Base-by-base conservation (phyloP, 2,888 invertebrate genomes). In the Cordilura impudica region DNA sequence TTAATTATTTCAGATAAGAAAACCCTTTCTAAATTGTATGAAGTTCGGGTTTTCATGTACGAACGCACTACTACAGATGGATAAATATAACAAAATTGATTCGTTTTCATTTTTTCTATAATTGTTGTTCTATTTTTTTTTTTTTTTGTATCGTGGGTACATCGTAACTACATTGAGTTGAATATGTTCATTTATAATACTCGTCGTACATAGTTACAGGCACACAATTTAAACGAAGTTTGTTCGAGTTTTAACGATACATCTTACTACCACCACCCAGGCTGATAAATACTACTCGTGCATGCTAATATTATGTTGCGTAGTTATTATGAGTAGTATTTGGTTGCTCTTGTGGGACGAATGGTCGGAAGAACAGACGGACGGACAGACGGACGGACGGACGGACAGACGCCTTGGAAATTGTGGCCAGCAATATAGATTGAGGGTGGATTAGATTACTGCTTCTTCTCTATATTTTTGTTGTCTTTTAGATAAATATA, bases 401-500 rank as follows among this genome's bases (percentile, higher is more conserved):
- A 16, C 16, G 12, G 29, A 54, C 39, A 18, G 35, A 63, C 14
- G 63, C 49, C 49, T 49, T 63, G 49, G 63, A 63, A 58, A 45
- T 43, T 65, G 23, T 70, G 56, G 16, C 43, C 63, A 63, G 43
- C 10, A 45, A n/a, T 35, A 60, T 39, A 45, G 60, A 49, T 65
- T 60, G 76, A 60, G 76, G 70, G 70, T 76, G 76, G 65, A 70
- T 51, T 65, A 21, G 18, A 35, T 70, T 60, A 49, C 19, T 43
- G 39, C 60, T 29, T 58, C 31, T 45, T 29, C 26, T 31, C 18
- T 39, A 29, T 18, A 1, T 16, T 10, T 19, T 53, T 31, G 31
- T 56, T 21, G 23, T 21, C 12, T 29, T 61, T 61, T 26, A 12
- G 49, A 51, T 26, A 26, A 19, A 16, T 31, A 12, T 53, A 7